Percentiles rank a stretch among this genome's conserved stretches.
These are phyloP conservation scores for Hyperoodon ampullatus DNA, from an alignment of 2,113 vertebrate genomes.

Conservation along the genomic window DNA sequence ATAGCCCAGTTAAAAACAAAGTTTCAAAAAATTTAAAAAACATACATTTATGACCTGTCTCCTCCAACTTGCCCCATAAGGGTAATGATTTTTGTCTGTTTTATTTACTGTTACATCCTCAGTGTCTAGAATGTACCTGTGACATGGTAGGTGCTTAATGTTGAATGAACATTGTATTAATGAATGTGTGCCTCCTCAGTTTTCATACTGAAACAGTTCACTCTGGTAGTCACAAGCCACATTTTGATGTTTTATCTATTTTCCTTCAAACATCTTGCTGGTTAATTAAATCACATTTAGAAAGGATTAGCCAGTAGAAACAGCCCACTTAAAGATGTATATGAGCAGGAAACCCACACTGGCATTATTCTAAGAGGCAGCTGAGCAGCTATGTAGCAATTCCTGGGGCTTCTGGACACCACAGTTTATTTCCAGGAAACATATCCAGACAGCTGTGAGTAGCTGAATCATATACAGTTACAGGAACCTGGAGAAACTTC, in stretches of 20 bases:
- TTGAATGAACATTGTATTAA: not conserved
- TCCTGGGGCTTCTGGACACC: not conserved
- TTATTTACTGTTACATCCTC: not conserved
- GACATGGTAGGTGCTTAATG: rapidly evolving
- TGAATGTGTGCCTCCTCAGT: too few species aligned
- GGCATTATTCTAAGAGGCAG: not conserved
- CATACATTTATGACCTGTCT: not conserved
- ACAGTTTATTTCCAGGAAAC: not conserved
- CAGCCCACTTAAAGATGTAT: not conserved
- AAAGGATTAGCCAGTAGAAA: not conserved
- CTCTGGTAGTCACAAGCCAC: not conserved
- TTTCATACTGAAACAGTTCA: not conserved
- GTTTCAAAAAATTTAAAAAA: not conserved
- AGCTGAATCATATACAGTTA: not conserved
- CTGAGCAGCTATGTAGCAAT: not conserved
- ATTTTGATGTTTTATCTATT: not conserved
- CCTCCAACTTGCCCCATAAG: not conserved
- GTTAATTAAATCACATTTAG: not conserved
- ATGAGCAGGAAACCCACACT: not conserved
- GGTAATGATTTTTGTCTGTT: not conserved
- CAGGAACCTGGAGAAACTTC: not conserved
- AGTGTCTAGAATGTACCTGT: not conserved
- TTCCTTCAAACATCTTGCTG: not conserved
- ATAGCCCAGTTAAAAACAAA: not conserved
- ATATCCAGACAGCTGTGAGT: not conserved